Evolutionary conservation across 1,140 invertebrate species (phyloP), one percentile per base, ranked within the genome.

Genomic region (Ooceraea biroi): DNA sequence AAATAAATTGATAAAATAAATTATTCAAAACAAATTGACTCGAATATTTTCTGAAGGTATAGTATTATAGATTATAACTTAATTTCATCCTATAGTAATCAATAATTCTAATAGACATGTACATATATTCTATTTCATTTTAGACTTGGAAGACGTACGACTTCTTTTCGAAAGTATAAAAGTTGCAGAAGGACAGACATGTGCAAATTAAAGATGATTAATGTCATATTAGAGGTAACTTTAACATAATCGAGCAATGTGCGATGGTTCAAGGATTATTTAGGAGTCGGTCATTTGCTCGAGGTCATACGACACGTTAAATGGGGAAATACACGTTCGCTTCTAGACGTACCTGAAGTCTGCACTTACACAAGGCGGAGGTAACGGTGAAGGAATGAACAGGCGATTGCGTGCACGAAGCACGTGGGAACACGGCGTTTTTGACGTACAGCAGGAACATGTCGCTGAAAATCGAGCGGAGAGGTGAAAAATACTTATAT

Each of bases 381-480:
- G 25, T 76, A 63, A 76, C 58, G 58, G 57, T 76, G 44, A 76
- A 50, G 44, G 30, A 74, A n/a, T 65, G 17, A 30, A 36, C 58
- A 50, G 8, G 11, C n/a, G 14, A 46, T 27, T 48, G 57, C 44
- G 27, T 50, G 25, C n/a, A 10, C 19, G 8, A 58, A n/a, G 46
- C 25, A 63, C 25, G n/a, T 76, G 25, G n/a, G n/a, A 36, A 50
- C 27, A 12, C 27, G 19, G n/a, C 3, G n/a, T n/a, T 63, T 76
- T 48, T 74, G 0, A 44, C 17, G 50, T 17, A 27, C 17, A 52
- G n/a, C 17, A 22, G 41, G 57, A 74, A 46, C 11, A 5, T 52
- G n/a, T 30, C 30, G 30, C 22, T 60, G 41, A 19, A 60, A 73
- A 60, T 10, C 14, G 14, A 44, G 10, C 1, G 0, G 7, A 0